These are phyloP conservation scores for Ceyx melanurus DNA, from an alignment of 2,113 vertebrate species.

Conservation along the genomic window DNA sequence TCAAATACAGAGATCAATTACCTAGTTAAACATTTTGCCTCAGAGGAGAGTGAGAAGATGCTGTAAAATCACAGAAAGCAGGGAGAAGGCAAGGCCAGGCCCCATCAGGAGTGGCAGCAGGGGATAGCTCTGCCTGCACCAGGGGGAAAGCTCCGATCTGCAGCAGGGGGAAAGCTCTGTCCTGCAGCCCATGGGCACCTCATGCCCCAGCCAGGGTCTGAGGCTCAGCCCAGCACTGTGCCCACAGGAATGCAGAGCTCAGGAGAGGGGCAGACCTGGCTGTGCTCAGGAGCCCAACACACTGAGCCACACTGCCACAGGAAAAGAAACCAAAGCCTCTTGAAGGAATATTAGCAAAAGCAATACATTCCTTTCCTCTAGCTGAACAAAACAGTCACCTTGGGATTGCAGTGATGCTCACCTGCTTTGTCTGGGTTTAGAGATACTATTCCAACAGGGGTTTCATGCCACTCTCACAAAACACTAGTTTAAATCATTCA, in stretches of 20 bases:
- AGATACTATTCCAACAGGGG: not conserved
- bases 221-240: not conserved
- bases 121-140: no score
- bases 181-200: no score
- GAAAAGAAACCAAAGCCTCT: conserved; percentile 46
- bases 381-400: not conserved
- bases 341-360: not conserved
- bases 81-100: not conserved
- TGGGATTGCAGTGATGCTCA: not conserved
- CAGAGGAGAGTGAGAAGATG: not conserved
- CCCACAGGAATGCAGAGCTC: not conserved
- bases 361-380: not conserved
- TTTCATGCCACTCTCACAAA: not conserved
- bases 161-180: no score
- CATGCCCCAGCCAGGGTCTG: no score
- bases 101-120: not conserved
- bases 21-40: not conserved
- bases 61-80: not conserved
- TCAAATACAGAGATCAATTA: not conserved
- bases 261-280: not conserved
- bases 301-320: not conserved
- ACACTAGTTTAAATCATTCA: not conserved
- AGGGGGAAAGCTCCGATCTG: no score
- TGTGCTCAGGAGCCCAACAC: not conserved
- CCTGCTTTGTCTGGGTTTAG: not conserved